Conservation (phyloP, 2,888 invertebrate species). For the Catocala fraxini region DNA sequence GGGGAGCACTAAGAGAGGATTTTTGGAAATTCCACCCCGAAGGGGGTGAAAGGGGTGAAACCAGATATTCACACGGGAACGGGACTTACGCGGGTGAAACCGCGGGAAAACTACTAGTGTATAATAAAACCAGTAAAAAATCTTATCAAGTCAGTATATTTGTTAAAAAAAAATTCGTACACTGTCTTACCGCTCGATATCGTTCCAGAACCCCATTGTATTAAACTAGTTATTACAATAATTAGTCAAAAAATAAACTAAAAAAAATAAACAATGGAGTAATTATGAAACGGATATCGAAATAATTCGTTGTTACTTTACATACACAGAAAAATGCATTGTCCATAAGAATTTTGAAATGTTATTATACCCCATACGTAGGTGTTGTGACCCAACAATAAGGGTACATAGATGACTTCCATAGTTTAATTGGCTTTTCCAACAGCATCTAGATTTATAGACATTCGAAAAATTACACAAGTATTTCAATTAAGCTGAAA, state of each 20-base stretch:
- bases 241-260: conserved; percentile 55
- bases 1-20: no score
- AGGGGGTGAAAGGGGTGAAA: no score
- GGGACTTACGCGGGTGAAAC: no score
- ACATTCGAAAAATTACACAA: no score
- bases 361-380: not conserved
- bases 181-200: conserved; percentile 72
- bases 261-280: conserved; percentile 76
- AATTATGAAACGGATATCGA: conserved; percentile 84
- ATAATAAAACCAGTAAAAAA: not conserved
- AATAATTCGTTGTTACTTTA: conserved; percentile 76
- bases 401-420: not conserved
- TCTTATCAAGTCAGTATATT: conserved; percentile 82
- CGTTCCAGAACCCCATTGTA: conserved; percentile 87
- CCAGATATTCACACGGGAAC: no score
- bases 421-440: no score
- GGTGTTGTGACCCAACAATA: not conserved
- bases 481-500: not conserved
- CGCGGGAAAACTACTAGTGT: no score
- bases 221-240: conserved; percentile 63
- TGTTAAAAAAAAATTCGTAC: conserved; percentile 81
- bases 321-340: conserved; percentile 35
- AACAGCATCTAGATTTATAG: no score
- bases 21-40: no score
- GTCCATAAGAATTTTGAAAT: conserved; percentile 24